phyloP scores from a whole-genome alignment of 2,113 vertebrate genomes.

The Lamprologus sp. region DNA sequence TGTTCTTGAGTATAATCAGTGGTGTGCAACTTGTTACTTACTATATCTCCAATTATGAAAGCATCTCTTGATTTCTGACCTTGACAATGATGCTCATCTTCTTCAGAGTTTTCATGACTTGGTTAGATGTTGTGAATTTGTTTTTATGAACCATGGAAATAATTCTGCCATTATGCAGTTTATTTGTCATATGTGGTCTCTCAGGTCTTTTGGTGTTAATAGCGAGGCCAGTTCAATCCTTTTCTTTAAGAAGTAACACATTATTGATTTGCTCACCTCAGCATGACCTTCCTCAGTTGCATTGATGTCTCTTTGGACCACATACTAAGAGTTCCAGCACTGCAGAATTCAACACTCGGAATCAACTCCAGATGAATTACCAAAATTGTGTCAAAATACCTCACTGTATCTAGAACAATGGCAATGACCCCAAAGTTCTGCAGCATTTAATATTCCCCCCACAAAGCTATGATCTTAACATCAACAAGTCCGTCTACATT shows the following conservation, averaged over 20 bases:
- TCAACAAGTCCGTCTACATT: rapidly evolving
- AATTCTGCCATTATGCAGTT: not conserved
- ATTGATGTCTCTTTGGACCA: not conserved
- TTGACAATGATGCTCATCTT: not conserved
- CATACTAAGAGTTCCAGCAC: not conserved
- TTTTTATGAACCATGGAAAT: not conserved
- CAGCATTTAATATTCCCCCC: not conserved
- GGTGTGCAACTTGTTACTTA: not conserved
- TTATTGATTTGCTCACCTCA: not conserved
- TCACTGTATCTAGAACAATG: not conserved
- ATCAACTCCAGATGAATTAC: not conserved
- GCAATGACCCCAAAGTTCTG: not conserved
- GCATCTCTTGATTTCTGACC: not conserved
- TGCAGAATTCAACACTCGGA: not conserved
- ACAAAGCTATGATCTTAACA: not conserved
- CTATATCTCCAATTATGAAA: not conserved
- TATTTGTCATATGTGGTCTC: not conserved
- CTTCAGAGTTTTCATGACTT: not conserved
- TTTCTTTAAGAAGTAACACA: not conserved
- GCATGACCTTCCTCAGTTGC: not conserved
- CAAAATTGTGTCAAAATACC: not conserved
- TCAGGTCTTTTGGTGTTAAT: not conserved
- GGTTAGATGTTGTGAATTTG: not conserved
- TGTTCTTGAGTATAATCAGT: not conserved
- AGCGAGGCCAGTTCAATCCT: not conserved